Conservation (phyloP, 2,113 vertebrate genomes). For the human (Homo sapiens) region DNA sequence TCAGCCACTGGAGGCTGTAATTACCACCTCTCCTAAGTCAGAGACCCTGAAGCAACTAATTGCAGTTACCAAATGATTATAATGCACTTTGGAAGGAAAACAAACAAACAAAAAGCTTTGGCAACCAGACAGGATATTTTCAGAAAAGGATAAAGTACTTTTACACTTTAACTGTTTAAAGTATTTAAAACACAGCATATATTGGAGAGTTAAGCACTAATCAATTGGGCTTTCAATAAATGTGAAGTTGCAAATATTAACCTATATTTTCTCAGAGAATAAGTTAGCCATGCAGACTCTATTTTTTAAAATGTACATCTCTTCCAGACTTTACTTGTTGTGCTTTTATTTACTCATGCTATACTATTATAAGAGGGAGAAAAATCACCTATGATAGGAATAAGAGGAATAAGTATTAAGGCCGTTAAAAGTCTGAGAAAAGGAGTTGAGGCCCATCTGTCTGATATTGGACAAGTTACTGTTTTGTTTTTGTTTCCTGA, state of each 20-base stretch:
- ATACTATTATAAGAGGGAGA: neutral
- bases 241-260: neutral
- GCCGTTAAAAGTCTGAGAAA: neutral
- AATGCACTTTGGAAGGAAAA: slow-evolving; percentile 48
- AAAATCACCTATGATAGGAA: neutral
- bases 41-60: neutral
- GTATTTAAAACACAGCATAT: neutral
- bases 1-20: neutral
- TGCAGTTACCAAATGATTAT: neutral
- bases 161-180: neutral
- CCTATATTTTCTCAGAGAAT: neutral
- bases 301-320: neutral
- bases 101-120: neutral
- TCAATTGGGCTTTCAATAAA: slow-evolving; percentile 55
- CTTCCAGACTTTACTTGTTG: neutral
- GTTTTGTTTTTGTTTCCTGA: neutral
- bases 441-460: accelerated
- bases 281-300: neutral
- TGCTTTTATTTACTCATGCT: neutral
- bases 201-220: slow-evolving; percentile 58
- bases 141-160: slow-evolving; percentile 12
- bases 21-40: neutral
- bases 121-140: neutral
- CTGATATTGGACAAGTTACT: neutral
- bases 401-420: neutral